A percentile compares a stretch with the other conserved stretches of the same genome.
phyloP scores from a whole-genome alignment of 2,113 vertebrate genomes.

The Indicator indicator region DNA sequence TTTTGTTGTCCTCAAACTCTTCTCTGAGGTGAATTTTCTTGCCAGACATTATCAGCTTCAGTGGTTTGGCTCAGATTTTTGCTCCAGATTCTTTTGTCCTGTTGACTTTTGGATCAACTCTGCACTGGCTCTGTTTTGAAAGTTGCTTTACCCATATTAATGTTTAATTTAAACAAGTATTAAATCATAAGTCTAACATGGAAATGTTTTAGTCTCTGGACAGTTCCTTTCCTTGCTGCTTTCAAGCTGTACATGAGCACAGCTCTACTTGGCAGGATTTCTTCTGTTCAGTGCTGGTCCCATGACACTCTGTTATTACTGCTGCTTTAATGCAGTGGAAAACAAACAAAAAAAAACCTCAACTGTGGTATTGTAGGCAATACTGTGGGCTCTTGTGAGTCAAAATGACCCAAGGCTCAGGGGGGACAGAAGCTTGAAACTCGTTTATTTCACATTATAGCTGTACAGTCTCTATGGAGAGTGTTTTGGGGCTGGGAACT shows the following conservation, averaged over 20 bases:
- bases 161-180: constrained; percentile 64
- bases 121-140: constrained; percentile 58
- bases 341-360: neutral
- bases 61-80: constrained; percentile 60
- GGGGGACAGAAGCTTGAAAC: neutral
- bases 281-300: neutral
- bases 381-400: neutral
- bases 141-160: constrained; percentile 64
- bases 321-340: constrained; percentile 7
- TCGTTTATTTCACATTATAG: neutral
- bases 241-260: constrained; percentile 3
- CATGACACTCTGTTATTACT: constrained; percentile 29
- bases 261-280: constrained; percentile 24
- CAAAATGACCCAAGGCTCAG: neutral
- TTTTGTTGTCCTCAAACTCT: constrained; percentile 41
- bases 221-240: constrained; percentile 21
- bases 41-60: constrained; percentile 62
- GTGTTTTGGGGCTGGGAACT: neutral
- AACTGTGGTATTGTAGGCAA: neutral
- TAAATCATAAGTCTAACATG: constrained; percentile 50
- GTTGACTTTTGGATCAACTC: constrained; percentile 76
- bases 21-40: constrained; percentile 17
- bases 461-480: neutral
- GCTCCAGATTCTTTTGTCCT: constrained; percentile 61
- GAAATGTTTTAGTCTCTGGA: constrained; percentile 45